Evolutionary conservation across 2,113 vertebrate species (phyloP).

Genomic region (Nanorana parkeri): DNA sequence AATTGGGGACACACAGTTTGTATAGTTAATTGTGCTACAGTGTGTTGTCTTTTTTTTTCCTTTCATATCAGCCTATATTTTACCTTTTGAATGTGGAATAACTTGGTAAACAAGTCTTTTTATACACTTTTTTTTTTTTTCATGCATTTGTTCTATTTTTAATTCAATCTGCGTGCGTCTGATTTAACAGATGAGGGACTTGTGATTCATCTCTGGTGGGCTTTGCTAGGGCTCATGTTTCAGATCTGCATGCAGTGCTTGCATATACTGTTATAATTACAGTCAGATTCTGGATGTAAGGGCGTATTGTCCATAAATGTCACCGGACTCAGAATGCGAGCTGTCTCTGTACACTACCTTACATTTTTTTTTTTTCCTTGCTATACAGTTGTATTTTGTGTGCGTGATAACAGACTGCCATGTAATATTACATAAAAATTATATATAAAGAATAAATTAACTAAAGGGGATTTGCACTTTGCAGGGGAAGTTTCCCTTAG

Average conservation of each 20-base stretch:
- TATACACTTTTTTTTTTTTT: background rate
- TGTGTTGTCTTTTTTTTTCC: background rate
- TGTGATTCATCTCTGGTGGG: slow-evolving; percentile 70
- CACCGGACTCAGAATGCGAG: slow-evolving; percentile 79
- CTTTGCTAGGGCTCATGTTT: slow-evolving; percentile 77
- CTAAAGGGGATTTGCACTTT: too few species aligned
- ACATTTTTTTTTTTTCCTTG: slow-evolving; percentile 78
- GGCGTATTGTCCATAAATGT: slow-evolving; percentile 73
- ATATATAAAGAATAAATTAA: slow-evolving; percentile 61
- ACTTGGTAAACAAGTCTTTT: slow-evolving; percentile 7
- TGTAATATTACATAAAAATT: slow-evolving; percentile 73
- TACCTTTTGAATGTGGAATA: background rate
- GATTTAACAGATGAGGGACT: slow-evolving; percentile 67
- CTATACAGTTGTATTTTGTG: slow-evolving; percentile 80
- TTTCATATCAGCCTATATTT: background rate
- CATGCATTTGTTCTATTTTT: slow-evolving; percentile 55
- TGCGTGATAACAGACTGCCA: slow-evolving; percentile 81
- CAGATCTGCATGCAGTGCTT: slow-evolving; percentile 81
- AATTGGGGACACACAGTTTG: slow-evolving; percentile 42
- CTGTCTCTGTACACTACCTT: slow-evolving; percentile 71
- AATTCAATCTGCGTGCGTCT: slow-evolving; percentile 59
- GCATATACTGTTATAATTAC: slow-evolving; percentile 75
- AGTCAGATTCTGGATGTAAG: slow-evolving; percentile 72
- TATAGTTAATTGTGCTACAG: slow-evolving; percentile 59
- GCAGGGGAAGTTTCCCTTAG: too few species aligned